Conservation (phyloP, 2,888 invertebrate genomes). For the Chymomyza fuscimana region DNA sequence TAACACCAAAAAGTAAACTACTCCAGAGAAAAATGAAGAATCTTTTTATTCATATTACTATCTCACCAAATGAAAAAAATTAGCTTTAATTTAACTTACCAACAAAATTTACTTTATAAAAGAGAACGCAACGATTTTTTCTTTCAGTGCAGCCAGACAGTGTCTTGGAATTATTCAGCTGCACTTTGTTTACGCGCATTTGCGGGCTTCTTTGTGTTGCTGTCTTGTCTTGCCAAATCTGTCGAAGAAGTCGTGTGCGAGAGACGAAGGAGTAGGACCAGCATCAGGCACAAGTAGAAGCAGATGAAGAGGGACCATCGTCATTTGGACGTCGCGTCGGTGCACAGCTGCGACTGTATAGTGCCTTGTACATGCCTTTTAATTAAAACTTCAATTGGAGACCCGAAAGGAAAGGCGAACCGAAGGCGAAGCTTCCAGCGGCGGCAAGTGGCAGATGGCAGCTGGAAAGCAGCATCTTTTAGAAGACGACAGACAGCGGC, state of each 20-base stretch:
- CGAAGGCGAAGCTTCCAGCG: background rate
- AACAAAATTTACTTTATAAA: no score
- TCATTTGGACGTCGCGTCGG: background rate
- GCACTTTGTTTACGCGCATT: background rate
- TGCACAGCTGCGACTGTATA: slow-evolving; percentile 4
- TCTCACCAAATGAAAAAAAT: no score
- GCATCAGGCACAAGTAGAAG: background rate
- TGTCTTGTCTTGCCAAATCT: background rate
- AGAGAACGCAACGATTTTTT: background rate
- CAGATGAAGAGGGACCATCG: background rate
- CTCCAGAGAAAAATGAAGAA: no score
- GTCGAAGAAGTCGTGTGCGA: background rate
- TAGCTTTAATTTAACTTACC: no score
- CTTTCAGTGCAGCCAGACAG: background rate
- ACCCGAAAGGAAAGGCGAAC: slow-evolving; percentile 22
- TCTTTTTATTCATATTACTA: no score
- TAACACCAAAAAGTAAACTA: no score
- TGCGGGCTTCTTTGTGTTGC: background rate
- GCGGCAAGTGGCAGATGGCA: slow-evolving; percentile 1
- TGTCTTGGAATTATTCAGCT: background rate
- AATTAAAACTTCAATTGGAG: slow-evolving; percentile 75
- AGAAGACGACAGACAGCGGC: slow-evolving; percentile 9
- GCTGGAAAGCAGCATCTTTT: background rate
- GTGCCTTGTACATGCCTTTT: slow-evolving; percentile 61
- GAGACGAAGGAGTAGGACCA: background rate